Evolutionary conservation across 1,140 invertebrate species (phyloP).

Genomic region (Coptotermes formosanus): DNA sequence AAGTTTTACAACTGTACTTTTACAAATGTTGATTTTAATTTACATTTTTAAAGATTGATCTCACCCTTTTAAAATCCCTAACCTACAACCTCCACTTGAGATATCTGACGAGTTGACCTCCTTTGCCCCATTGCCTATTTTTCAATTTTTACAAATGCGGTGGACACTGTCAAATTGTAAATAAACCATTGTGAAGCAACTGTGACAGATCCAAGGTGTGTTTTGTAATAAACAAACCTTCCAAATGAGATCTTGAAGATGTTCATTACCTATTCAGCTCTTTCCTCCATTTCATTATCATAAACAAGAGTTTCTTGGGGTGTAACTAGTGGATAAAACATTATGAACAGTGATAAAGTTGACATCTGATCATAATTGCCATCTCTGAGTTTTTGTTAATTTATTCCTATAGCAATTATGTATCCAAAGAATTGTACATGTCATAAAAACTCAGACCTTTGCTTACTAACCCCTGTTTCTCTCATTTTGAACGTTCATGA

Average conservation of each 20-base stretch:
- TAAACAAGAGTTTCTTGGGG: too few species aligned
- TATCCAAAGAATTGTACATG: too few species aligned
- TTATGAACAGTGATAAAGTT: too few species aligned
- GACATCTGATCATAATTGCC: too few species aligned
- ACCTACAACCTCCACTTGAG: neutral
- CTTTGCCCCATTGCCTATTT: constrained; percentile 11
- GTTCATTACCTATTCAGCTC: neutral
- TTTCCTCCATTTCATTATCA: too few species aligned
- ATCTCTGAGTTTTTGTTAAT: too few species aligned
- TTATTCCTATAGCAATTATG: too few species aligned
- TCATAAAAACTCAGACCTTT: too few species aligned
- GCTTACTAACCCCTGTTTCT: too few species aligned
- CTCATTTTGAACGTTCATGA: too few species aligned
- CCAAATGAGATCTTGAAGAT: neutral
- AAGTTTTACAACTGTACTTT: constrained; percentile 16
- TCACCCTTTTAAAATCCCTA: neutral
- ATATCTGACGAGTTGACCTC: neutral
- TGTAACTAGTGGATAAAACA: too few species aligned
- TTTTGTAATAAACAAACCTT: constrained; percentile 23
- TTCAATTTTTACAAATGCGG: constrained; percentile 28
- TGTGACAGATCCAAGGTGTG: constrained; percentile 21
- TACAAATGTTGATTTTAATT: constrained; percentile 21
- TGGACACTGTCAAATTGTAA: constrained; percentile 30
- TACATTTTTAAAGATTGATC: constrained; percentile 21
- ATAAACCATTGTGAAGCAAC: constrained; percentile 26